These are phyloP conservation scores for Parnassius smintheus DNA, from an alignment of 2,888 invertebrate species.

Conservation along the genomic window DNA sequence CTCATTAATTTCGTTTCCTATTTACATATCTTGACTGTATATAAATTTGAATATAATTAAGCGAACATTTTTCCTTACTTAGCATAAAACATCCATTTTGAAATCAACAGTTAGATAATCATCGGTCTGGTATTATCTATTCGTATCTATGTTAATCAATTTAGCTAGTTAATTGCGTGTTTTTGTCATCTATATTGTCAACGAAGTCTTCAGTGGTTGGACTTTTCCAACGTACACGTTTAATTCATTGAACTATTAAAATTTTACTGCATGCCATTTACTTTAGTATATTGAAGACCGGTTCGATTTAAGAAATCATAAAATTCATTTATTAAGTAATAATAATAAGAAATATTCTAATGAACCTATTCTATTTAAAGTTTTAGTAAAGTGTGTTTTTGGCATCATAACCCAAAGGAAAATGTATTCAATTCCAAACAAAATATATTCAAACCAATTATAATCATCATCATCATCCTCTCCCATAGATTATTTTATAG, in stretches of 20 bases:
- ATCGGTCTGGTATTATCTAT: not conserved
- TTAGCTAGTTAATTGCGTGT: conserved; percentile 6
- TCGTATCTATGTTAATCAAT: conserved; percentile 11
- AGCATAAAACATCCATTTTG: conserved; percentile 9
- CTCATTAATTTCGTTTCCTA: too few relatives aligned
- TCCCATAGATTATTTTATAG: too few relatives aligned
- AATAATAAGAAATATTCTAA: too few relatives aligned
- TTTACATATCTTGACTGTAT: not conserved
- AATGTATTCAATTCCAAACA: too few relatives aligned
- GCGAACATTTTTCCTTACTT: conserved; percentile 2
- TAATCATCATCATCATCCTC: too few relatives aligned
- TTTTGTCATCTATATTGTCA: conserved; percentile 3
- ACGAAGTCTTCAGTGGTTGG: conserved; percentile 6
- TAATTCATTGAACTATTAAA: conserved; percentile 10
- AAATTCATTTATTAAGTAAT: too few relatives aligned
- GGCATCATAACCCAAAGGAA: too few relatives aligned
- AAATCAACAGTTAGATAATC: conserved; percentile 6
- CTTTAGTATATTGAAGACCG: too few relatives aligned
- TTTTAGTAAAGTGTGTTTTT: too few relatives aligned
- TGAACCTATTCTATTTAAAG: too few relatives aligned
- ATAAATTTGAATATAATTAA: not conserved
- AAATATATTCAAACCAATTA: too few relatives aligned
- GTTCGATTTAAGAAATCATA: too few relatives aligned
- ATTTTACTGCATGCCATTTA: not conserved
- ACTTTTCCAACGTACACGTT: conserved; percentile 2